Evolutionary conservation across 2,113 vertebrate species (phyloP), one percentile per base, ranked within the genome.

Genomic region (Amia ocellicauda): DNA sequence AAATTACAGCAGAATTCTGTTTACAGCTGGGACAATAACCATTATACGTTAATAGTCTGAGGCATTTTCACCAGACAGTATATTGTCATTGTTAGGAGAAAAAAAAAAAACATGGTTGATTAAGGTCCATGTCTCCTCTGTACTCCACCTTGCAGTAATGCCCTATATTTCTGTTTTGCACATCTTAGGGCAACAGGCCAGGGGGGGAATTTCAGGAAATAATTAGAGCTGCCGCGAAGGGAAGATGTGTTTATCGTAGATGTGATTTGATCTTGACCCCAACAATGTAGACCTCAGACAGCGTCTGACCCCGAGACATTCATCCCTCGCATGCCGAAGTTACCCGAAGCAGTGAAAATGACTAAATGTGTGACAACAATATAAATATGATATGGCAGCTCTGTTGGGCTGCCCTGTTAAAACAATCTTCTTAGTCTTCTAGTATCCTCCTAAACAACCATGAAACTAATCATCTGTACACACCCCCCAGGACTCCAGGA

Each of bases 201-300:
- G 14, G 57, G 64, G 24, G 62, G 47, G 56, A 28, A 45, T 61
- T 60, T 66, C 65, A 71, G 54, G 59, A 69, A 59, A 71, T 78
- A 83, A 84, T 88, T 82, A 85, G 65, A 71, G 72, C 66, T 70
- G 67, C 67, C 72, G 56, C 51, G 31, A 68, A 56, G 62, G 67
- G 51, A 42, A 36, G 71, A 63, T 61, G 58, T 54, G 58, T 69
- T 69, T 63, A 58, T 60, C 58, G 31, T 54, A 62, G 66, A 69
- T 67, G 63, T 60, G 50, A 65, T 56, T 65, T 74, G 74, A 58
- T 16, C 45, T 47, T 16, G 45, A 47, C 14, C 4, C 3, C 45
- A 13, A 47, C n/a, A 62, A 68, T 65, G 59, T 58, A 7, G 23
- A 56, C 54, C 26, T 56, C 27, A 28, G 54, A 36, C 28, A 40